Evolutionary conservation across 2,113 vertebrate species (phyloP).

Genomic region (Capreolus pygargus): DNA sequence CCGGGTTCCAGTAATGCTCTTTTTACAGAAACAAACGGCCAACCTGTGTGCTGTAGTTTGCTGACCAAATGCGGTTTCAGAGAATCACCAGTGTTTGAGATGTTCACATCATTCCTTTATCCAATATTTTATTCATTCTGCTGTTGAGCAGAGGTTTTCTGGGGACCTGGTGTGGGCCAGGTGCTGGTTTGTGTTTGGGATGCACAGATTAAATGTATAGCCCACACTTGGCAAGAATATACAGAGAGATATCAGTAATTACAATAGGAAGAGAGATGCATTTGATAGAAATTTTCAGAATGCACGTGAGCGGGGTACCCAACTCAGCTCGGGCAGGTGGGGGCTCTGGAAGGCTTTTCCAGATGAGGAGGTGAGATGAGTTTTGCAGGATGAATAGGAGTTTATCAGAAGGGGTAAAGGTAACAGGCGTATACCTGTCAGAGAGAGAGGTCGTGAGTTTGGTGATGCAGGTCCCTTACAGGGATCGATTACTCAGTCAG

Average conservation of each 20-base stretch:
- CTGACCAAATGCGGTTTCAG: not conserved
- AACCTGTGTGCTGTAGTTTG: not conserved
- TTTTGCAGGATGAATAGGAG: not conserved
- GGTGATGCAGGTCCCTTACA: not conserved
- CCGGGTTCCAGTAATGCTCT: not conserved
- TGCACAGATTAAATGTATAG: not conserved
- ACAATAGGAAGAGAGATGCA: not conserved
- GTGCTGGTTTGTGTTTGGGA: not conserved
- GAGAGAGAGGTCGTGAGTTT: not conserved
- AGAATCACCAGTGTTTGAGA: not conserved
- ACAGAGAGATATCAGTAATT: not conserved
- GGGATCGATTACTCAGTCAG: not conserved
- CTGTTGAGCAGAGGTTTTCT: not conserved
- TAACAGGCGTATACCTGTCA: not conserved
- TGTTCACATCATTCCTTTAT: not conserved
- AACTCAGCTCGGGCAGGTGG: not conserved
- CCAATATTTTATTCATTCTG: not conserved
- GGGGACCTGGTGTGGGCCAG: not conserved
- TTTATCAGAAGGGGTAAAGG: not conserved
- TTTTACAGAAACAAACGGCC: not conserved
- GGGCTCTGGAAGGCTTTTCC: not conserved
- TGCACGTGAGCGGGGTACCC: accelerated
- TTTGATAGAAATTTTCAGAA: not conserved
- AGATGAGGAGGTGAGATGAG: not conserved
- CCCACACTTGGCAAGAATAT: not conserved